Evolutionary conservation across 2,113 vertebrate species (phyloP).

Genomic region (Spheniscus mendiculus): DNA sequence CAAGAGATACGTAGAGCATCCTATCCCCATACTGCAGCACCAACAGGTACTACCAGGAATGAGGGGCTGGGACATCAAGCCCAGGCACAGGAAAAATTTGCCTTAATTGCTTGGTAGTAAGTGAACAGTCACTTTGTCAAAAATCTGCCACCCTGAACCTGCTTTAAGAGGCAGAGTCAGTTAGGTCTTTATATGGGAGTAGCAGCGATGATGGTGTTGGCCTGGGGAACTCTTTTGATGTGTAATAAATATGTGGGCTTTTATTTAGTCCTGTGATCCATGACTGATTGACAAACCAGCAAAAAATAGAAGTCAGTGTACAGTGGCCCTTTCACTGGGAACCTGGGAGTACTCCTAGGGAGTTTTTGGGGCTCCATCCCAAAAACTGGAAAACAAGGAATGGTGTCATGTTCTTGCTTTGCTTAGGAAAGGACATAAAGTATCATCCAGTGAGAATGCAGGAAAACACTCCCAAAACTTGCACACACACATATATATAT

Average conservation of each 20-base stretch:
- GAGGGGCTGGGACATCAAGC: neutral
- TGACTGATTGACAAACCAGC: neutral
- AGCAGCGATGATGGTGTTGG: neutral
- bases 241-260: neutral
- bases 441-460: neutral
- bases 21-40: conserved; percentile 2
- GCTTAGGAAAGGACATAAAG: neutral
- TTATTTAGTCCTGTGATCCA: neutral
- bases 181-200: neutral
- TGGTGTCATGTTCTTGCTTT: neutral
- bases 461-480: neutral
- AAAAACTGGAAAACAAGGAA: neutral
- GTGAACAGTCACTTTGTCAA: neutral
- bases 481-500: too few relatives aligned
- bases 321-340: neutral
- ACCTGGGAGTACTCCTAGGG: neutral
- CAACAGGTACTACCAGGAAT: conserved; percentile 66
- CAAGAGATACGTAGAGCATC: conserved; percentile 65
- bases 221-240: neutral
- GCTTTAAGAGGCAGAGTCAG: neutral
- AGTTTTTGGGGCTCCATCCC: neutral
- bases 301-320: neutral
- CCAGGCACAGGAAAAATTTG: neutral
- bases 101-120: neutral
- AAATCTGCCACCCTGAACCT: neutral